Conservation (phyloP, 2,888 invertebrate species). For the Alcis repandata region DNA sequence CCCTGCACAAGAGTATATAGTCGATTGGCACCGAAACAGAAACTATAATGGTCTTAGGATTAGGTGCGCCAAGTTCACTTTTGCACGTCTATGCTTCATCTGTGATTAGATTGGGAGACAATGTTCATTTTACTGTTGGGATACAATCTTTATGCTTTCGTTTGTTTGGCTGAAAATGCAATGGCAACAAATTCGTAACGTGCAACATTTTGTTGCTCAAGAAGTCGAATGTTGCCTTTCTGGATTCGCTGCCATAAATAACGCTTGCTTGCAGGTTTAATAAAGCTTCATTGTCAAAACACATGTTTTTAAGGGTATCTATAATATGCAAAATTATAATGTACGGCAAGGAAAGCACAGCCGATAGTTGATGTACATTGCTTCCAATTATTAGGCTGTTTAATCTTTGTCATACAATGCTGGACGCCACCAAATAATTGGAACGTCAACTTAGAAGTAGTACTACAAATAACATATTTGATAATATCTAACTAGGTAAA, state of each 20-base stretch:
- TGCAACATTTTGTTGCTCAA: not conserved
- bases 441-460: no score
- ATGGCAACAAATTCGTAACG: not conserved
- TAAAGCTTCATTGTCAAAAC: not conserved
- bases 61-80: slow-evolving; percentile 22
- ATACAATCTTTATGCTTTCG: not conserved
- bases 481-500: no score
- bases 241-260: not conserved
- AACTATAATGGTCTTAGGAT: not conserved
- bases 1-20: slow-evolving; percentile 2
- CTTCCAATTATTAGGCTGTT: no score
- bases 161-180: slow-evolving; percentile 3
- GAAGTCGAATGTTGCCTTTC: not conserved
- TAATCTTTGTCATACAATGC: no score
- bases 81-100: slow-evolving; percentile 22
- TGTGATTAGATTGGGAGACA: slow-evolving; percentile 26
- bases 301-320: no score
- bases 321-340: no score
- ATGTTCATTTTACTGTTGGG: slow-evolving; percentile 11
- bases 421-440: no score
- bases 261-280: slow-evolving; percentile 2
- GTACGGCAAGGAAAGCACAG: no score
- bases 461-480: no score
- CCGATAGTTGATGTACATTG: no score
- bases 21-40: not conserved